Percentiles rank a stretch among this genome's conserved stretches.
Conservation (phyloP, 2,888 invertebrate species). For the Belgica antarctica region DNA sequence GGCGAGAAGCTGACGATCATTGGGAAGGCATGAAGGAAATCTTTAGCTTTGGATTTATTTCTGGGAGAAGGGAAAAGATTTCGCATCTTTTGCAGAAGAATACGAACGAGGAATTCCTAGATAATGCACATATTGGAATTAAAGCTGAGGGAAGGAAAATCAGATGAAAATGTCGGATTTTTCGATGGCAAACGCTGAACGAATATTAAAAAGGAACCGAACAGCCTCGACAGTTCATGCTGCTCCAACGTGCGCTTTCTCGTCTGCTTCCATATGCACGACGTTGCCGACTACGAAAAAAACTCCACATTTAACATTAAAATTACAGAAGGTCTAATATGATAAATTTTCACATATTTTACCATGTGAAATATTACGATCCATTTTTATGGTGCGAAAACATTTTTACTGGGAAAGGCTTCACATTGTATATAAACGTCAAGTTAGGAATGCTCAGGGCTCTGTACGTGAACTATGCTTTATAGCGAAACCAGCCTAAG, state of each 20-base stretch:
- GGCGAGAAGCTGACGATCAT: not conserved
- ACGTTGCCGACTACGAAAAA: not conserved
- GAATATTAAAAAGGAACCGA: slow-evolving; percentile 12
- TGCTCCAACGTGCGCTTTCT: not conserved
- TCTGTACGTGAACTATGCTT: too few species aligned
- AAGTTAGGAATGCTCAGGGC: too few species aligned
- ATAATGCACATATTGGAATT: slow-evolving; percentile 9
- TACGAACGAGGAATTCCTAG: not conserved
- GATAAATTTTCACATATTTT: not conserved
- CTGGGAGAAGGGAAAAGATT: too few species aligned
- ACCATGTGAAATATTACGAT: not conserved
- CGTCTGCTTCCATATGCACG: not conserved
- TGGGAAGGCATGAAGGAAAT: not conserved
- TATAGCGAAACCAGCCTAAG: too few species aligned
- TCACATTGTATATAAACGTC: too few species aligned
- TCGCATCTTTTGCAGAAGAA: too few species aligned
- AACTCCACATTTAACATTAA: not conserved
- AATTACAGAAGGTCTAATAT: not conserved
- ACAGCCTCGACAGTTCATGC: not conserved
- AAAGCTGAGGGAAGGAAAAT: slow-evolving; percentile 10
- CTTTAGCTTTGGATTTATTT: too few species aligned
- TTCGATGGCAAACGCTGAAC: not conserved
- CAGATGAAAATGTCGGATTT: not conserved
- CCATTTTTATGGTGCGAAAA: slow-evolving; percentile 1
- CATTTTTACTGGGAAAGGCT: too few species aligned